These are phyloP conservation scores for Epinephelus moara DNA, from an alignment of 2,113 vertebrate genomes.

Conservation along the genomic window DNA sequence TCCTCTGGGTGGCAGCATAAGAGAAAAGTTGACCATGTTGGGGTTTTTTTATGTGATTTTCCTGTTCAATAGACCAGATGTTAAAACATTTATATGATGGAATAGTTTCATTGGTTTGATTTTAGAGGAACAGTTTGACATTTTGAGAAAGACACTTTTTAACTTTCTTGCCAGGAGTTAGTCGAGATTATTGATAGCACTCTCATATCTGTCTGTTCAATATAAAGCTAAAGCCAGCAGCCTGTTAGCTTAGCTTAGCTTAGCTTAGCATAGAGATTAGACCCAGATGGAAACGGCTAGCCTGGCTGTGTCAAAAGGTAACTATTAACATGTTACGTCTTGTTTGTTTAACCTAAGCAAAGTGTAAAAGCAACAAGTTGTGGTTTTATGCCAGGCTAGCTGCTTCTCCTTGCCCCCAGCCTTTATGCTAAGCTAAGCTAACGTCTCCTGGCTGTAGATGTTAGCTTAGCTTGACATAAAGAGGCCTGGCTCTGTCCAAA, in stretches of 20 bases:
- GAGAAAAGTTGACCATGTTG: background rate
- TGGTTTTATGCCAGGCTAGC: no score
- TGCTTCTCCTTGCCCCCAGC: no score
- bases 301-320: no score
- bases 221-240: background rate
- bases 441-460: no score
- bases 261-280: background rate
- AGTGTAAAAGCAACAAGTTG: no score
- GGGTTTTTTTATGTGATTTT: background rate
- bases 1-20: slow-evolving; percentile 88
- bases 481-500: background rate
- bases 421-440: no score
- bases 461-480: no score
- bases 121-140: background rate
- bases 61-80: background rate
- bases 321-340: no score
- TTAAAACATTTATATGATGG: slow-evolving; percentile 2
- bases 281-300: no score
- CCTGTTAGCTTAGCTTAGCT: background rate
- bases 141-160: background rate
- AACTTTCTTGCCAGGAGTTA: background rate
- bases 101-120: slow-evolving; percentile 21
- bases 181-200: background rate
- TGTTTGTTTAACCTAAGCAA: no score
- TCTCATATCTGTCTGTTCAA: background rate